Percentiles rank a stretch among this genome's conserved stretches.
Evolutionary conservation across 2,113 vertebrate species (phyloP).

Genomic region (Myanophis thanlyinensis): DNA sequence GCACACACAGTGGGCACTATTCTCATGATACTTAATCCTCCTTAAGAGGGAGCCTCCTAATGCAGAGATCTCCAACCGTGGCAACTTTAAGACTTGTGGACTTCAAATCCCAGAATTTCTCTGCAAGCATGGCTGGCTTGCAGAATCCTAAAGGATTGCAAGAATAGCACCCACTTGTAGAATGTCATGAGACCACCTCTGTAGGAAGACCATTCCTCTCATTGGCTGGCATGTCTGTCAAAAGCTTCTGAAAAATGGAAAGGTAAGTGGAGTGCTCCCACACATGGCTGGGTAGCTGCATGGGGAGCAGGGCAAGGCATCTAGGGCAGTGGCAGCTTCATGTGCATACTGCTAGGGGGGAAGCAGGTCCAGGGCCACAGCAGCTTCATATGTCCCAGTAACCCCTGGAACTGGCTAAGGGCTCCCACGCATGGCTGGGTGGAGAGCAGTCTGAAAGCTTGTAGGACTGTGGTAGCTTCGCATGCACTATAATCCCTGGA

Average conservation of each 20-base stretch:
- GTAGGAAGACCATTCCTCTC: not conserved
- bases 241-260: not conserved
- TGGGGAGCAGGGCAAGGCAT: not conserved
- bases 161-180: not conserved
- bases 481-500: not conserved
- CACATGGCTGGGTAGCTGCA: not conserved
- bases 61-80: not conserved
- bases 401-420: not conserved
- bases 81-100: not conserved
- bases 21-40: too few relatives aligned
- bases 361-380: not conserved
- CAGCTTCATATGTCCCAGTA: not conserved
- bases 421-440: not conserved
- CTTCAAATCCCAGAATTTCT: not conserved
- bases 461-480: not conserved
- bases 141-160: not conserved
- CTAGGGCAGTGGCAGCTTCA: not conserved
- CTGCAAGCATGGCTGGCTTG: not conserved
- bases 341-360: not conserved
- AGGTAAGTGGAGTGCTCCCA: not conserved
- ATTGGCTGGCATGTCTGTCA: not conserved
- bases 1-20: not conserved
- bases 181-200: not conserved
- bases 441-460: not conserved
- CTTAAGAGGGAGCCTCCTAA: too few relatives aligned